A percentile compares a stretch with the other conserved stretches of the same genome.
Evolutionary conservation across 2,797 vertebrate species (phyloP).

Genomic region (Brotula barbata): DNA sequence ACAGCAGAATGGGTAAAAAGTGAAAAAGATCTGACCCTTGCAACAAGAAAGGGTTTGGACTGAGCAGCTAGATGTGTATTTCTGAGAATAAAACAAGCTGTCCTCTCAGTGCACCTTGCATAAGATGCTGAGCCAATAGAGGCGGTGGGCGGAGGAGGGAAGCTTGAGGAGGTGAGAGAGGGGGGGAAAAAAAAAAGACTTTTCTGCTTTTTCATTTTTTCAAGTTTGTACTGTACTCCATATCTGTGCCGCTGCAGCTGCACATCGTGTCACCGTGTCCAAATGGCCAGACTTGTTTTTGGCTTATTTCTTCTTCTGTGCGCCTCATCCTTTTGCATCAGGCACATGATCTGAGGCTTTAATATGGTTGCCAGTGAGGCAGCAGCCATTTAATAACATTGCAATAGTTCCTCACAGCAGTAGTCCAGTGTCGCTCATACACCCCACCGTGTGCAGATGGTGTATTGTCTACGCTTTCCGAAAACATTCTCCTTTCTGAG

Average conservation of each 20-base stretch:
- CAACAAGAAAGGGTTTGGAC: conserved; percentile 24
- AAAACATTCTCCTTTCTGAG: conserved; percentile 69
- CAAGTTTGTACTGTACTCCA: conserved; percentile 48
- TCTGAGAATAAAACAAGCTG: conserved; percentile 53
- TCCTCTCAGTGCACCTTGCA: conserved; percentile 51
- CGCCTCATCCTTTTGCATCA: conserved; percentile 58
- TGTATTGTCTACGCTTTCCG: conserved; percentile 76
- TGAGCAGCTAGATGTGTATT: conserved; percentile 50
- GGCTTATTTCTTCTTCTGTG: conserved; percentile 29
- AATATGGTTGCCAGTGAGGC: conserved; percentile 79
- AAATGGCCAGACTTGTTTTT: conserved; percentile 57
- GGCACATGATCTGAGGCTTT: conserved; percentile 73
- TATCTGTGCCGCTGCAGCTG: conserved; percentile 64
- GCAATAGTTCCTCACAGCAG: conserved; percentile 80
- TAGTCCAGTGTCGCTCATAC: conserved; percentile 72
- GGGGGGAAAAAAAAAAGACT: neutral
- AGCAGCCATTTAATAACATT: conserved; percentile 82
- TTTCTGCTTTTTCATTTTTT: conserved; percentile 41
- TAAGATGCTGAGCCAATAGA: conserved; percentile 55
- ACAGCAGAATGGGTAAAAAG: conserved; percentile 12
- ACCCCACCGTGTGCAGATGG: conserved; percentile 81
- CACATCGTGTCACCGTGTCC: conserved; percentile 62
- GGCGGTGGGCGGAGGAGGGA: conserved; percentile 40
- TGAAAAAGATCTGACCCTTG: conserved; percentile 21
- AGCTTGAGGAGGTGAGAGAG: conserved; percentile 36